Conservation (phyloP, 2,113 vertebrate species). For the Odontesthes bonariensis region DNA sequence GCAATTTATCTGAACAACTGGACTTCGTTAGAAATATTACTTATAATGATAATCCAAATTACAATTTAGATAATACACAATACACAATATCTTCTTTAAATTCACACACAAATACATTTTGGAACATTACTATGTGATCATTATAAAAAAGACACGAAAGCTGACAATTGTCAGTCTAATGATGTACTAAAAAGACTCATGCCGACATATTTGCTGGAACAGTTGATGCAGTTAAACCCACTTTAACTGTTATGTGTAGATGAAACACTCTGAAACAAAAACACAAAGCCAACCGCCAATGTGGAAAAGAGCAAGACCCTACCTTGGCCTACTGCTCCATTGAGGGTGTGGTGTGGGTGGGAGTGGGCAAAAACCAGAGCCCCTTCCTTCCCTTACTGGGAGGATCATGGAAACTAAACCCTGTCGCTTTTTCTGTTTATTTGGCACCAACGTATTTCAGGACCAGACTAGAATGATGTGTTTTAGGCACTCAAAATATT, state of each 20-base stretch:
- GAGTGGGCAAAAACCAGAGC: slow-evolving; percentile 53
- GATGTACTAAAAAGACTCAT: not conserved
- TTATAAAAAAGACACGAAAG: not conserved
- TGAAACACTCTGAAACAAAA: slow-evolving; percentile 54
- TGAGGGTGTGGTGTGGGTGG: slow-evolving; percentile 60
- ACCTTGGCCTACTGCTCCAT: slow-evolving; percentile 56
- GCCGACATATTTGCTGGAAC: not conserved
- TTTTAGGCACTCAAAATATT: not conserved
- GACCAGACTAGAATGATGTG: not conserved
- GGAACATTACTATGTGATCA: not conserved
- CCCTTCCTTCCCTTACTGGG: slow-evolving; percentile 76
- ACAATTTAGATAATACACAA: no score
- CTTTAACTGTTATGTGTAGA: slow-evolving; percentile 1
- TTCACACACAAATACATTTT: not conserved
- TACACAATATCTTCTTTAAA: no score
- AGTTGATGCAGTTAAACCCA: not conserved
- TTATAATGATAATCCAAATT: no score
- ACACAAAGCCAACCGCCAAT: slow-evolving; percentile 30
- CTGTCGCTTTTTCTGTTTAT: slow-evolving; percentile 32
- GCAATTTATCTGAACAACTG: no score
- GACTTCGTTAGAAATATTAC: no score
- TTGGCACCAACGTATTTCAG: slow-evolving; percentile 29
- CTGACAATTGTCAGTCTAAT: not conserved
- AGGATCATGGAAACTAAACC: slow-evolving; percentile 76
- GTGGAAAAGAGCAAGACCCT: slow-evolving; percentile 67